Base-by-base conservation (phyloP, 92 coral and sea anemone species). In the Bergia puertoricense region DNA sequence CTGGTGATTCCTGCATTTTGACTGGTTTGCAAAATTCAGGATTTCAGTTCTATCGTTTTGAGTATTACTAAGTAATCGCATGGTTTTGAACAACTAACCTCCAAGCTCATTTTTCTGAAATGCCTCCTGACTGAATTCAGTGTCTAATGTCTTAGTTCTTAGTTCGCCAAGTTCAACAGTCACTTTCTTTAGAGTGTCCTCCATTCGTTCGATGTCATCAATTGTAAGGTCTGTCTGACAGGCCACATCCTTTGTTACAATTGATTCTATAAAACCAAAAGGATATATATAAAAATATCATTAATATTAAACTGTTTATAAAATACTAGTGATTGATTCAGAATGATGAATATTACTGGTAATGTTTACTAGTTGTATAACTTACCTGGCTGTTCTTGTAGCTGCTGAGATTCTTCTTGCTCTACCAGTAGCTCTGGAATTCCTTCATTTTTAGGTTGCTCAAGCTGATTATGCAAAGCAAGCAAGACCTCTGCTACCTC, bases 401-500 rank as follows among this genome's bases (percentile, higher is more conserved):
- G 77, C n/a, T 73, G 77, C 39, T 73, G 77, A 73, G 77, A 38
- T 73, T 73, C 71, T 8, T 22, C 71, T 65, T 65, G 71, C 71
- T 65, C 71, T 65, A 65, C 71, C 71, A 65, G 71, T 65, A 65
- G 71, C 22, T 65, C 71, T 1, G 71, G 14, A 65, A 22, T 65
- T 8, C 71, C 71, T 65, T 65, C 71, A 65, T 5, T 22, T 22
- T 65, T 65, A 0, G 23, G 71, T 65, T 65, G 71, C 22, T 65
- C 71, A 22, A 65, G 81, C 42, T 77, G 82, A 45, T 78, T 78
- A 20, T 78, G 82, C 38, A 78, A 46, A 22, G 66, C 20, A 8
- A 78, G 23, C 82, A 78, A 46, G 82, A n/a, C 46, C 82, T 78
- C 82, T 43, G 81, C 81, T 36, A n/a, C 81, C 22, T 77, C 81